Conservation (phyloP, 92 coral and sea anemone genomes). For the Heteractis magnifica region DNA sequence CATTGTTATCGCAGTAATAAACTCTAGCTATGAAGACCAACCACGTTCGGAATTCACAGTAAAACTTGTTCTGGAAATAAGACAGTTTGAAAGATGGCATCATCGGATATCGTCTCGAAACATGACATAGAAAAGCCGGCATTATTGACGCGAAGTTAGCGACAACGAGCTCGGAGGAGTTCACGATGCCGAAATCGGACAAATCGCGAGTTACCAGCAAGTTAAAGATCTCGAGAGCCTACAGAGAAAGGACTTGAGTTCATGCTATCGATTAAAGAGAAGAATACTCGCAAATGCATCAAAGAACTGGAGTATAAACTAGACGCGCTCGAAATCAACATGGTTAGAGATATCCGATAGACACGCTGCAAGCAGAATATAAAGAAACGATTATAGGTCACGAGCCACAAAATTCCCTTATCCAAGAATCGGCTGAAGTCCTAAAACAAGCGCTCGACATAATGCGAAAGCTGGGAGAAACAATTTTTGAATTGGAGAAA, state of each 20-base stretch:
- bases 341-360: no score
- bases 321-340: not conserved
- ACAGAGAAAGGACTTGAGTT: not conserved
- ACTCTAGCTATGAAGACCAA: no score
- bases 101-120: not conserved
- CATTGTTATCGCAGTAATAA: no score
- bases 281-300: not conserved
- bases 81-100: not conserved
- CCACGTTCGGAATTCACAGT: no score
- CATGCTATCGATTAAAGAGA: not conserved
- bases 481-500: not conserved
- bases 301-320: not conserved
- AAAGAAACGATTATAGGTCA: not conserved
- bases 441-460: constrained; percentile 6
- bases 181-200: not conserved
- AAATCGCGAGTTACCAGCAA: not conserved
- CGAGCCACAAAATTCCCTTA: not conserved
- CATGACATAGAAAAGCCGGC: not conserved
- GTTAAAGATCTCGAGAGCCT: not conserved
- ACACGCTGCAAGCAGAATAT: no score
- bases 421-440: no score
- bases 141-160: not conserved
- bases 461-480: constrained; percentile 11
- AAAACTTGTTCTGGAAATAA: no score
- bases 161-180: not conserved